Evolutionary conservation across 2,888 invertebrate species (phyloP).

Genomic region (Phlogophora meticulosa): DNA sequence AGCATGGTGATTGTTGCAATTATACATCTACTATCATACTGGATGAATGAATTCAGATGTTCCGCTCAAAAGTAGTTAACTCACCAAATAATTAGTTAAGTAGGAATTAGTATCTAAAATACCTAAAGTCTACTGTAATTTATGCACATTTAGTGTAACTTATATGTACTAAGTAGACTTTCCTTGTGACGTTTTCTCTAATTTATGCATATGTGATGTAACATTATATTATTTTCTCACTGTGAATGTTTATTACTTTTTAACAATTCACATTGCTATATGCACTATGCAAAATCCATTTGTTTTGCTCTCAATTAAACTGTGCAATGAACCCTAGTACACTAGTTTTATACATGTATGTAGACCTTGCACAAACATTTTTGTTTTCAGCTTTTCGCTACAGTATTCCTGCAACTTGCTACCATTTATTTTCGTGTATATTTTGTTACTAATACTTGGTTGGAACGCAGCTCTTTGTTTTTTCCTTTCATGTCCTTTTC

Average conservation of each 20-base stretch:
- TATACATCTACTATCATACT: not conserved
- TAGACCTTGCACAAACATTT: constrained; percentile 22
- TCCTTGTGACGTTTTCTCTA: constrained; percentile 19
- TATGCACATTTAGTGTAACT: not conserved
- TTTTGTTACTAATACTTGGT: constrained; percentile 87
- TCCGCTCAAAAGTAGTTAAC: not conserved
- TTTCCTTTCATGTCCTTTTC: constrained; percentile 35
- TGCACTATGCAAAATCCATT: not conserved
- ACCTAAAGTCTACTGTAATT: not conserved
- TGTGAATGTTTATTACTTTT: constrained; percentile 14
- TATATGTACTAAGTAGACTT: constrained; percentile 14
- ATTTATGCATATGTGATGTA: constrained; percentile 1
- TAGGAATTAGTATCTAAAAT: not conserved
- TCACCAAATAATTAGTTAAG: not conserved
- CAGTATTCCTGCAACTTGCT: constrained; percentile 9
- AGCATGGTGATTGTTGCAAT: not conserved
- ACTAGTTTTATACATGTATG: constrained; percentile 22
- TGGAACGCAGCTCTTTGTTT: constrained; percentile 84
- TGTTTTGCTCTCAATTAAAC: constrained; percentile 1
- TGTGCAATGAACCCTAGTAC: not conserved
- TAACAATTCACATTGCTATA: not conserved
- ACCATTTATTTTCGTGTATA: constrained; percentile 42
- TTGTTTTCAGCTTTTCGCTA: constrained; percentile 9
- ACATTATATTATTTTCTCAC: not conserved
- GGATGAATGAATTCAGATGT: not conserved